Conservation (phyloP, 2,797 vertebrate species). For the Antrozous pallidus region DNA sequence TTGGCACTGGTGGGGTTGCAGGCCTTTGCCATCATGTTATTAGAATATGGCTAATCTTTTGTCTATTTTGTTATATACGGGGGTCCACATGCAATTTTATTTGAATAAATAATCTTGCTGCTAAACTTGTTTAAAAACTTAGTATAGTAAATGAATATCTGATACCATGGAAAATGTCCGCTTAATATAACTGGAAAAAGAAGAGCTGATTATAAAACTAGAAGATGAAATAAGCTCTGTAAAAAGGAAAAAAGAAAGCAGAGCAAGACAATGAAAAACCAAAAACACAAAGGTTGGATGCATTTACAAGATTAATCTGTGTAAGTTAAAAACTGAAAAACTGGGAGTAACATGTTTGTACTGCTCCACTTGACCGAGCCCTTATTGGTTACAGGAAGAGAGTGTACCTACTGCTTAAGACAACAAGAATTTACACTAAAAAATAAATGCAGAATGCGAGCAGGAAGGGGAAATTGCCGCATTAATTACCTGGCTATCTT, state of each 20-base stretch:
- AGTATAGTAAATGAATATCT: background rate
- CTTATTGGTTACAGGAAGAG: conserved; percentile 48
- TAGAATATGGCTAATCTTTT: background rate
- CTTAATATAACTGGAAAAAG: background rate
- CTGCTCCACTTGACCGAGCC: background rate
- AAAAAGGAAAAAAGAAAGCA: background rate
- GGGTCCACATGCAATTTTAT: background rate
- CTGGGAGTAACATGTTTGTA: background rate
- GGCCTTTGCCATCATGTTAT: fast-evolving
- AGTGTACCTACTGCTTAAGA: conserved; percentile 50
- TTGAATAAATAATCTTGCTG: background rate
- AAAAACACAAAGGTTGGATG: background rate
- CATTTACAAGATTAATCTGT: background rate
- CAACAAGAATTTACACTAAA: conserved; percentile 48
- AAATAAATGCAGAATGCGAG: conserved; percentile 29
- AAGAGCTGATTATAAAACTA: background rate
- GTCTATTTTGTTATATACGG: background rate
- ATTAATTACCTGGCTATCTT: conserved; percentile 60
- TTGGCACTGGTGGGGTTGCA: background rate
- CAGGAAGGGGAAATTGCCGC: conserved; percentile 53
- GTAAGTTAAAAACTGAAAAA: background rate
- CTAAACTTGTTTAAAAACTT: background rate
- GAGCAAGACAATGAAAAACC: background rate
- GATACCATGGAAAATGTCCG: background rate
- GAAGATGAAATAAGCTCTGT: background rate